A percentile compares a stretch with the other conserved stretches of the same genome.
Conservation (phyloP, 1,140 invertebrate genomes). For the Coboldia fuscipes region DNA sequence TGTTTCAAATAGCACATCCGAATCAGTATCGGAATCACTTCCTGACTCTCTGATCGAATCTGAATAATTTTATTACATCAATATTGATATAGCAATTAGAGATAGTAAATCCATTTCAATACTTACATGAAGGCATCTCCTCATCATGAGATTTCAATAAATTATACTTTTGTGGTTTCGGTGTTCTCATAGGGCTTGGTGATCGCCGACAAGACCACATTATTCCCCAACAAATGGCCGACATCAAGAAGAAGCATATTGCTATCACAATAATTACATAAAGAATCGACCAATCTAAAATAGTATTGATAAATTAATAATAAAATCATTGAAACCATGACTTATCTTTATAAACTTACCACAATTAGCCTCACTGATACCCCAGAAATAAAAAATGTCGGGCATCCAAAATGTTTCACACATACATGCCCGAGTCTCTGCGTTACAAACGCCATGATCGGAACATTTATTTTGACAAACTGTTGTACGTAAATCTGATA, state of each 20-base stretch:
- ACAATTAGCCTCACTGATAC: conserved; percentile 28
- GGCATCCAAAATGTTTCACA: conserved; percentile 96
- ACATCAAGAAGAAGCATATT: conserved; percentile 34
- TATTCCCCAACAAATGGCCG: conserved; percentile 44
- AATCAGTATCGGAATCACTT: conserved; percentile 53
- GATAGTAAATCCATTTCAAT: neutral
- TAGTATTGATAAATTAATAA: conserved; percentile 4
- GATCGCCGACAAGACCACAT: conserved; percentile 40
- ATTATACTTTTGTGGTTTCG: conserved; percentile 32
- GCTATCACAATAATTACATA: conserved; percentile 62
- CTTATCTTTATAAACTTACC: conserved; percentile 15
- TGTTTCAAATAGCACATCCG: conserved; percentile 45
- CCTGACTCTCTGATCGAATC: conserved; percentile 31
- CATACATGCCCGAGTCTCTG: conserved; percentile 57
- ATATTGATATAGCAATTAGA: neutral
- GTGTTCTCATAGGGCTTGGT: conserved; percentile 19
- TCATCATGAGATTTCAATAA: conserved; percentile 35
- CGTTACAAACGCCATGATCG: conserved; percentile 73
- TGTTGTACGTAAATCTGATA: conserved; percentile 54
- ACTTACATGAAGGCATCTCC: conserved; percentile 25
- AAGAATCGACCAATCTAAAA: conserved; percentile 67
- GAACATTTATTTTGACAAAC: conserved; percentile 88
- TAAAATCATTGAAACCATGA: conserved; percentile 2
- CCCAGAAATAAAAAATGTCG: conserved; percentile 27
- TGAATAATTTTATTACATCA: conserved; percentile 6